Evolutionary conservation across 2,888 invertebrate species (phyloP), one percentile per base, ranked within the genome.

Genomic region (Phlogophora meticulosa): DNA sequence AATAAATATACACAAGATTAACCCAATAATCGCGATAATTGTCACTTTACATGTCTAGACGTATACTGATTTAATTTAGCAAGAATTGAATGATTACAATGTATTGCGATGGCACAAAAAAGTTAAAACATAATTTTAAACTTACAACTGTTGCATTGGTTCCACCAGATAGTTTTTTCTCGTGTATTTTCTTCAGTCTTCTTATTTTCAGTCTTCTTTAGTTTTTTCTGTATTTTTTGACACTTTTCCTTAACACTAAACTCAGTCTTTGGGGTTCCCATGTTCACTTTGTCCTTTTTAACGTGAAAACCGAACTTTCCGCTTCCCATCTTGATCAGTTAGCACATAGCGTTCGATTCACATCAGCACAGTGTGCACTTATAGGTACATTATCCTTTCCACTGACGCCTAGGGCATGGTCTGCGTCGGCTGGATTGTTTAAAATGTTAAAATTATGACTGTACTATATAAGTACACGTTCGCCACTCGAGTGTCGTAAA

Each of bases 121-220:
- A 45, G 20, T 63, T 15, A 62, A 51, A 69, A 56, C 43, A 76
- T 59, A 56, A 66, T 49, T 22, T 71, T 63, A 49, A 87, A 94
- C 95, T 95, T 88, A 95, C 95, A 88, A 83, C 94, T 92, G 85
- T 88, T 93, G 87, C 95, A 94, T 83, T 95, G 94, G 72, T 95
- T 94, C 95, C 95, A 96, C 96, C 96, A 95, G 78, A 96, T 95
- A 36, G 91, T 93, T 87, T 95, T 96, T 85, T 95, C 94, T 67
- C 89, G 92, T 64, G 87, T 83, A 43, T 87, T 85, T 55, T 75
- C 85, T 84, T 94, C 94, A 94, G 94, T 94, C 94, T 95, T 94
- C 88, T 92, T 89, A 85, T 91, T 93, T 76, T 95, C 95, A 93
- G 94, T 95, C 94, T 94, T 95, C 88, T 93, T 93, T 56, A 94